Percentiles rank a stretch among this genome's conserved stretches.
Evolutionary conservation across 2,888 invertebrate genomes (phyloP).

Genomic region (Podotricha telesiphe): DNA sequence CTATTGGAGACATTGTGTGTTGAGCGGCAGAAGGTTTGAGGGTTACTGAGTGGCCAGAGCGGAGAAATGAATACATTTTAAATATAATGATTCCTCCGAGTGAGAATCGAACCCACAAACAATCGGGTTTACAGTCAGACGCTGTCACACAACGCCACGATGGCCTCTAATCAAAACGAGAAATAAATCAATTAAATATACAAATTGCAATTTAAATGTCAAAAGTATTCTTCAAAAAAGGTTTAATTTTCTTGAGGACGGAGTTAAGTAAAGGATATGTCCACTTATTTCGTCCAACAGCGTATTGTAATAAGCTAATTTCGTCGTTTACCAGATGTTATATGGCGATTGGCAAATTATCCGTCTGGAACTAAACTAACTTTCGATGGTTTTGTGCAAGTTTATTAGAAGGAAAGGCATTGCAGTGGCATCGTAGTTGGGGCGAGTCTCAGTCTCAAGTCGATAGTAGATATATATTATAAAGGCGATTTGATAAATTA

Average conservation of each 20-base stretch:
- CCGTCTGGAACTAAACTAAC: slow-evolving; percentile 15
- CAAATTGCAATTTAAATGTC: not conserved
- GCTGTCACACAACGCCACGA: too few relatives aligned
- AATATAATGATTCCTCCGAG: too few relatives aligned
- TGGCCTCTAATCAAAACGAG: not conserved
- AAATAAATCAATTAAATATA: not conserved
- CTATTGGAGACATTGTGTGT: too few relatives aligned
- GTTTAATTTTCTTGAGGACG: slow-evolving; percentile 9
- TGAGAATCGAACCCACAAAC: too few relatives aligned
- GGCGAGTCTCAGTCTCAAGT: too few relatives aligned
- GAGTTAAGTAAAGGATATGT: slow-evolving; percentile 43
- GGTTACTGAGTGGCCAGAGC: too few relatives aligned
- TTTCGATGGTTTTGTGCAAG: slow-evolving; percentile 3
- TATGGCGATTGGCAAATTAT: not conserved
- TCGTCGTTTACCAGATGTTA: slow-evolving; percentile 17
- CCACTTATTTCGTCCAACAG: slow-evolving; percentile 41
- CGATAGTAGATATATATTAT: too few relatives aligned
- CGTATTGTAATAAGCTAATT: slow-evolving; percentile 31
- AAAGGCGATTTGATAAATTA: too few relatives aligned
- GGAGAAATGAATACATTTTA: too few relatives aligned
- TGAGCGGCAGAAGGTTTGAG: too few relatives aligned
- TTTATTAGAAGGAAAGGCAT: not conserved
- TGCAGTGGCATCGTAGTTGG: too few relatives aligned
- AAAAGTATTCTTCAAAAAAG: not conserved
- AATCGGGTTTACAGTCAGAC: too few relatives aligned